These are phyloP conservation scores for Blastobasis lacticolella DNA, from an alignment of 2,888 invertebrate species.

Conservation along the genomic window DNA sequence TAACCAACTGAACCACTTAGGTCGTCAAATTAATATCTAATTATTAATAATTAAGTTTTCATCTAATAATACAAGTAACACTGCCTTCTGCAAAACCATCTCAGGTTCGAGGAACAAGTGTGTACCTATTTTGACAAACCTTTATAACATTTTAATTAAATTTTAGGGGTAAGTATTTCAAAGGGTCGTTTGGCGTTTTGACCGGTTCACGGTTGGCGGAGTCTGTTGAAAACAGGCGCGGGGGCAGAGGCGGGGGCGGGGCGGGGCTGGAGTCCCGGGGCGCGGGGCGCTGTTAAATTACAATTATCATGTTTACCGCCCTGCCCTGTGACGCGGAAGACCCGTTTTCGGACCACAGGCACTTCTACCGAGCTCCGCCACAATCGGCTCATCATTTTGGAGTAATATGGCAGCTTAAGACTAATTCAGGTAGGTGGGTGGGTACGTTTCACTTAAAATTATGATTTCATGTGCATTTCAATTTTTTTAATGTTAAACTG, in stretches of 20 bases:
- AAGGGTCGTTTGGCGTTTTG: constrained; percentile 50
- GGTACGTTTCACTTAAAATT: too few species aligned
- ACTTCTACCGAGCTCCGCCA: constrained; percentile 21
- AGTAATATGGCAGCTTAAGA: too few species aligned
- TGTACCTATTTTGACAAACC: constrained; percentile 22
- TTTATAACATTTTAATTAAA: constrained; percentile 57
- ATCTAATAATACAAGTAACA: too few species aligned
- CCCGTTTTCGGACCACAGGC: constrained; percentile 27
- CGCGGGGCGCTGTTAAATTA: constrained; percentile 42
- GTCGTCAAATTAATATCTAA: too few species aligned
- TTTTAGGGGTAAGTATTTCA: constrained; percentile 38
- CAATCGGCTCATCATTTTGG: constrained; percentile 9
- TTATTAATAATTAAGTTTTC: too few species aligned
- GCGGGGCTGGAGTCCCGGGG: constrained; percentile 6
- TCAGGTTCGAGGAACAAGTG: background rate
- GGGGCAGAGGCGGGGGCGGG: constrained; percentile 15
- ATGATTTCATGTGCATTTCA: too few species aligned
- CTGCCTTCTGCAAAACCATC: background rate
- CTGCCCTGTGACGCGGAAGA: constrained; percentile 29
- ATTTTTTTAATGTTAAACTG: too few species aligned
- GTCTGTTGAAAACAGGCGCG: constrained; percentile 29
- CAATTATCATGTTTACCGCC: constrained; percentile 54
- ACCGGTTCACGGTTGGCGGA: constrained; percentile 46
- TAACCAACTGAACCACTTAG: too few species aligned
- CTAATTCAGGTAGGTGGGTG: too few species aligned